Evolutionary conservation across 2,797 vertebrate genomes (phyloP), one percentile per base, ranked within the genome.

Genomic region (Sebastes taczanowskii): DNA sequence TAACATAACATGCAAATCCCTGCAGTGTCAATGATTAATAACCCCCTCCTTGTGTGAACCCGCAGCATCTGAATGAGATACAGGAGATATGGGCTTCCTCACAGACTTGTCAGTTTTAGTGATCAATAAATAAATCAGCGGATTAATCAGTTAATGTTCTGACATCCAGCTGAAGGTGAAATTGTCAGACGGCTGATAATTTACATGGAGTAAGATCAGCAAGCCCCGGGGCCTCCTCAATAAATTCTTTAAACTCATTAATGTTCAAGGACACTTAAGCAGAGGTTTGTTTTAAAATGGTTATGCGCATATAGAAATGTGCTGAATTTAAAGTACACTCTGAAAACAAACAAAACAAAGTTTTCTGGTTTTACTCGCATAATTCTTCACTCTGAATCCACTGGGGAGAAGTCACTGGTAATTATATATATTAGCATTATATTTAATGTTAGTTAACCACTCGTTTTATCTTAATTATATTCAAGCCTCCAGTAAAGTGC

Each of bases 101-200:
- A 68, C 18, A 55, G 20, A 22, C 32, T 16, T 27, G 81, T 29
- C 81, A 20, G 46, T 35, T 78, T 52, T 59, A 71, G 22, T 35
- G 22, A 68, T 75, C 52, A 67, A 68, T 80, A 66, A 67, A 68
- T 81, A 32, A 77, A 72, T 82, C 73, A 64, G 14, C 67, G n/a
- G 32, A 61, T 74, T 52, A 64, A 84, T 69, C 64, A 71, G 69
- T 72, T 55, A 61, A 85, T 79, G 58, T 16, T 63, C 29, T 42
- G 61, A 78, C 61, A 34, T 61, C 8, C 34, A 60, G 3, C 9
- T 58, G 64, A 84, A 76, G 76, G 78, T 78, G 72, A 84, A 66
- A 77, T 25, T 69, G 66, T 69, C 73, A 52, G 27, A 32, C 8
- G 61, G 38, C 20, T 38, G 23, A 49, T 11, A 3, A 74, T 74